Percentiles rank a stretch among this genome's conserved stretches.
Conservation (phyloP, 2,888 invertebrate species). For the Melanophora roralis region DNA sequence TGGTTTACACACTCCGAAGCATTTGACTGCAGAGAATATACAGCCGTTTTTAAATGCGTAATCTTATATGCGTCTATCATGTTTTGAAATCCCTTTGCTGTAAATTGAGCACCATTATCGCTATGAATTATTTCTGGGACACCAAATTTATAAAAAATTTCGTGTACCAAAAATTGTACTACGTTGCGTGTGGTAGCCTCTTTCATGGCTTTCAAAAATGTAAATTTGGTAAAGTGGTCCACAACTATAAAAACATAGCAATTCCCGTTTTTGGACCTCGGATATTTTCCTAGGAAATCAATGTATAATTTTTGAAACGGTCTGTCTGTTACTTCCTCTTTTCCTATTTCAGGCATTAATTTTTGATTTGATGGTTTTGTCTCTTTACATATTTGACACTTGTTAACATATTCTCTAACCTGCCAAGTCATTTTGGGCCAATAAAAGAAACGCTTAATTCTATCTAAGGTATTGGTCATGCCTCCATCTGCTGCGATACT, state of each 20-base stretch:
- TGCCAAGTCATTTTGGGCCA: neutral
- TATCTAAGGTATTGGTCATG: neutral
- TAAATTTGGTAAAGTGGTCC: neutral
- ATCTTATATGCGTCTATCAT: neutral
- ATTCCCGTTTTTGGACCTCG: neutral
- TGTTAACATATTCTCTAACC: neutral
- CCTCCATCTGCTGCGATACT: slow-evolving; percentile 37
- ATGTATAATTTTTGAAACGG: neutral
- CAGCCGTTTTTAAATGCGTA: slow-evolving; percentile 13
- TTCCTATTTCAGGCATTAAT: neutral
- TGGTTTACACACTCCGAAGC: slow-evolving; percentile 69
- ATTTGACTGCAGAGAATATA: slow-evolving; percentile 70
- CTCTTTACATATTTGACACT: neutral
- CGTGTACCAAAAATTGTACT: neutral
- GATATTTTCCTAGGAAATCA: neutral
- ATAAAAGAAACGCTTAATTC: slow-evolving; percentile 33
- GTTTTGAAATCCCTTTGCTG: neutral
- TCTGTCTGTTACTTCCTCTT: neutral
- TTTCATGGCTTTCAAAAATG: neutral
- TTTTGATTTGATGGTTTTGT: neutral
- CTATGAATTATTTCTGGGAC: neutral
- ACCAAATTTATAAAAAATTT: slow-evolving; percentile 65
- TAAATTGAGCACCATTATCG: slow-evolving; percentile 61
- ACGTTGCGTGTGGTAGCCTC: neutral
- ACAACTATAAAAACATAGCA: neutral